phyloP scores from a whole-genome alignment of 1,140 invertebrate genomes.

The Drosophila ficusphila region DNA sequence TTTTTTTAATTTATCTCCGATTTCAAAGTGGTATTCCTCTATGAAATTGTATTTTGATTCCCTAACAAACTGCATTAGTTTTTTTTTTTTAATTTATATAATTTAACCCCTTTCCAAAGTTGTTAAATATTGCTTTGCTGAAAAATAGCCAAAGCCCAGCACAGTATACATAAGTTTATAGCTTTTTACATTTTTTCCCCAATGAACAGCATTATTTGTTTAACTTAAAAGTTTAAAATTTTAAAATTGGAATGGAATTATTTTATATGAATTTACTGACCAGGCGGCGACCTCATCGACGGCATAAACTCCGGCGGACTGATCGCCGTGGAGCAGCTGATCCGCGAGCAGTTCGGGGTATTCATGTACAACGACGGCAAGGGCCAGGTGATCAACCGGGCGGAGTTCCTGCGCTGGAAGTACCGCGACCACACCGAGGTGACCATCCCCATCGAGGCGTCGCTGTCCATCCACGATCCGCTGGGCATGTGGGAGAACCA shows the following conservation, averaged over 20 bases:
- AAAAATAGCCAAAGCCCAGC: too few relatives aligned
- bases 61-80: too few relatives aligned
- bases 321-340: constrained; percentile 92
- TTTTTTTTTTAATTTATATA: too few relatives aligned
- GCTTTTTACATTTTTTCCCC: too few relatives aligned
- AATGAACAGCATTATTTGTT: too few relatives aligned
- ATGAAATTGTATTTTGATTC: too few relatives aligned
- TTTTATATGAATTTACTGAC: neutral
- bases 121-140: too few relatives aligned
- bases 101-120: neutral
- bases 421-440: constrained; percentile 94
- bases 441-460: constrained; percentile 92
- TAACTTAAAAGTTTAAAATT: neutral
- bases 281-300: constrained; percentile 92
- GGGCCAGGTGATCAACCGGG: constrained; percentile 93
- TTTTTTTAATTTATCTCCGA: too few relatives aligned
- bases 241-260: too few relatives aligned
- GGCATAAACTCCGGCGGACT: constrained; percentile 93
- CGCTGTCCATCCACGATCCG: constrained; percentile 91
- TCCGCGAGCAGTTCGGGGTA: constrained; percentile 93
- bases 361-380: constrained; percentile 96
- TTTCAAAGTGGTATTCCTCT: too few relatives aligned
- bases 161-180: too few relatives aligned
- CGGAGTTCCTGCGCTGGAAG: constrained; percentile 97
- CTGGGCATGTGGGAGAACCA: constrained; percentile 94